These are phyloP conservation scores for Scaptodrosophila lebanonensis DNA, from an alignment of 1,140 invertebrate genomes.

Conservation along the genomic window DNA sequence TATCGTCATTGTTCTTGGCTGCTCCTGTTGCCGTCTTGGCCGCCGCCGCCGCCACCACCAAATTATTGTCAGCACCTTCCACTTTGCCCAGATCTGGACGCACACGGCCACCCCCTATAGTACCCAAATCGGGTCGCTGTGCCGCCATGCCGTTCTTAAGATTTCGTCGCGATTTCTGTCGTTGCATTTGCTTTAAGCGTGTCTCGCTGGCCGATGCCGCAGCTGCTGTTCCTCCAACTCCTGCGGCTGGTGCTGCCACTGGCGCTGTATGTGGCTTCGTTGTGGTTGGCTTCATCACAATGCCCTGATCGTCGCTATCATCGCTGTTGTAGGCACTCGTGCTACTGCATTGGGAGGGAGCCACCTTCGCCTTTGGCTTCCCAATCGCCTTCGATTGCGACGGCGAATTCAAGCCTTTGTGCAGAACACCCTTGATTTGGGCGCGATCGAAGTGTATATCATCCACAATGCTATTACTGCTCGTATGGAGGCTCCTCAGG, in stretches of 20 bases:
- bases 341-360: constrained; percentile 13
- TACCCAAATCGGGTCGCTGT: constrained; percentile 77
- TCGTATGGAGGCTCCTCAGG: constrained; percentile 79
- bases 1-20: constrained; percentile 7
- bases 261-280: constrained; percentile 4
- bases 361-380: not conserved
- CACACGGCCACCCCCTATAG: constrained; percentile 76
- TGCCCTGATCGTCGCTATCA: constrained; percentile 61
- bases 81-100: constrained; percentile 82
- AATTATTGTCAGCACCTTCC: constrained; percentile 51
- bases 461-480: constrained; percentile 77
- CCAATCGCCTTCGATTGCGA: too few species aligned
- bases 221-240: constrained; percentile 17
- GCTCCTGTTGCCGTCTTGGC: constrained; percentile 5
- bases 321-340: constrained; percentile 63
- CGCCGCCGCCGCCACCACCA: constrained; percentile 14
- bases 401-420: constrained; percentile 57
- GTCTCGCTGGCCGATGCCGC: constrained; percentile 77
- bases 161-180: constrained; percentile 66
- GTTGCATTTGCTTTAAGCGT: constrained; percentile 69
- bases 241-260: not conserved
- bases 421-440: constrained; percentile 69
- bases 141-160: constrained; percentile 76
- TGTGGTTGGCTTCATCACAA: constrained; percentile 36
- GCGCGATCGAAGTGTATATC: constrained; percentile 69